Base-by-base conservation (phyloP, 30 jellyfish, hydroid and myxozoan species). In the Haliclystus octoradiatus region DNA sequence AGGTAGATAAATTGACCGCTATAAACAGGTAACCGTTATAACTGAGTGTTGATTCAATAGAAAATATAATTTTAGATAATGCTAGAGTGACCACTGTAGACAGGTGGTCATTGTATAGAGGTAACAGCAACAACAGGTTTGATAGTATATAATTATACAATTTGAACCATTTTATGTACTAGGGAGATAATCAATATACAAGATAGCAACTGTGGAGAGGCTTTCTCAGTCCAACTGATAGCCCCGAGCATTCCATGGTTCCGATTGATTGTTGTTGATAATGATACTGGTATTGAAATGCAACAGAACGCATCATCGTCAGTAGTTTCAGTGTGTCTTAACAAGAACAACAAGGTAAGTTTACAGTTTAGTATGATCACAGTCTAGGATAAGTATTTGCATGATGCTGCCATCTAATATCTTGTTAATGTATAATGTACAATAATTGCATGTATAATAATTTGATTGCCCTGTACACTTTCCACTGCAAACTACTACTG, bases 211-310 rank as follows among this genome's bases (percentile, higher is more conserved):
- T n/a, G n/a, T n/a, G n/a, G n/a, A n/a, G n/a, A n/a, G n/a, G n/a
- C n/a, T n/a, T n/a, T n/a, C n/a, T n/a, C n/a, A n/a, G 57, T 40
- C 19, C 57, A 40, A 40, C 14, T 40, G 9, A 5, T 19, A 40
- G 57, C 57, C 53, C 26, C 79, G 27, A 83, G 72, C 76, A 78
- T 91, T 26, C 87, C 92, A 28, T 63, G 85, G 19, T 77, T 94
- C 62, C 72, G 49, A 2, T 53, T 91, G 64, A 78, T 80, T 19
- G 88, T 91, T 7, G 68, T 91, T 9, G 91, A 91, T 65, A 91
- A 91, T 62, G 95, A 82, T 30, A 82, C 88, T 24, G 82, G 80
- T 26, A 74, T 73, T 34, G 93, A 83, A 28, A 25, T 78, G 66
- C 94, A 93, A 31, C 19, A 19, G 57, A 40, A 19, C 19, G 14